These are phyloP conservation scores for Acholoe squamosa DNA, from an alignment of 2,888 invertebrate genomes.

Conservation along the genomic window DNA sequence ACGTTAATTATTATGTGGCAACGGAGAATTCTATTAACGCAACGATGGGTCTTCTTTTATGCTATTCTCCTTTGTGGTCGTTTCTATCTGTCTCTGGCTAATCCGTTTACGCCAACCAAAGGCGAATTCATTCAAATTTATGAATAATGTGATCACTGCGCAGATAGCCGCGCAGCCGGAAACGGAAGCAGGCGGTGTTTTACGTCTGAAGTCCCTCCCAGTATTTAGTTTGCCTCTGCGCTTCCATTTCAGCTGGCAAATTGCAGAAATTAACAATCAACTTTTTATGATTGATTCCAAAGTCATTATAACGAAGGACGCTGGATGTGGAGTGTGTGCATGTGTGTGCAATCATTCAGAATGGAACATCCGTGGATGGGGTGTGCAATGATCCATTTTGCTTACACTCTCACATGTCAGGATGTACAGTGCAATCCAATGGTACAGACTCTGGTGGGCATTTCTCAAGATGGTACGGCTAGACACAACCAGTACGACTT, in stretches of 20 bases:
- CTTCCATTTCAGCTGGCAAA: constrained; percentile 41
- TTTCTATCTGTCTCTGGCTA: constrained; percentile 41
- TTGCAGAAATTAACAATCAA: constrained; percentile 44
- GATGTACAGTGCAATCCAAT: no score
- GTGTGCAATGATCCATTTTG: no score
- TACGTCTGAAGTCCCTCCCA: constrained; percentile 17
- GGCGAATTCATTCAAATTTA: constrained; percentile 38
- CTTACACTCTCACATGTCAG: no score
- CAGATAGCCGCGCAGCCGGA: constrained; percentile 44
- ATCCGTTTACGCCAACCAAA: constrained; percentile 16
- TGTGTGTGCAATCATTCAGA: no score
- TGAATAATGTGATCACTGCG: constrained; percentile 41
- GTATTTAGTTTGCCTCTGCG: constrained; percentile 41
- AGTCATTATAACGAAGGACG: constrained; percentile 37
- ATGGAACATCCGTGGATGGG: no score
- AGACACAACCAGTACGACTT: no score
- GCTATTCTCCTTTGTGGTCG: constrained; percentile 19
- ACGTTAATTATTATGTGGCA: constrained; percentile 14
- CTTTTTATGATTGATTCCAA: constrained; percentile 33
- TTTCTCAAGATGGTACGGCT: no score
- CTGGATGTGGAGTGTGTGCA: neutral
- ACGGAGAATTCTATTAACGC: constrained; percentile 28
- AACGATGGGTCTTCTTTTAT: neutral
- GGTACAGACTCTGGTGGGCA: no score
- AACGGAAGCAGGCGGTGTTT: constrained; percentile 34